A percentile compares a stretch with the other conserved stretches of the same genome.
Conservation (phyloP, 2,797 vertebrate species). For the Coregonus sp. region DNA sequence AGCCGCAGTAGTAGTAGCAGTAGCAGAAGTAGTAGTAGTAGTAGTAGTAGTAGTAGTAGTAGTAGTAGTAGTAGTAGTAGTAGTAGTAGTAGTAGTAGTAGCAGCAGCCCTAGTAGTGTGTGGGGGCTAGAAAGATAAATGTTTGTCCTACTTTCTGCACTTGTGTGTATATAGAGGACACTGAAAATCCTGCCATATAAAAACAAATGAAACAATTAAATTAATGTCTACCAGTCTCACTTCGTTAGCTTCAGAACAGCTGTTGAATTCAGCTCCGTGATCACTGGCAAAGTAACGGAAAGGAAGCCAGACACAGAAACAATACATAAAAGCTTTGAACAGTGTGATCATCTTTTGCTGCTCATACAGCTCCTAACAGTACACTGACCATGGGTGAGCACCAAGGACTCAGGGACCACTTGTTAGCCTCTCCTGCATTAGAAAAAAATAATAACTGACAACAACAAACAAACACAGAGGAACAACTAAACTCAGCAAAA, state of each 20-base stretch:
- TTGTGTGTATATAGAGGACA: conserved; percentile 32
- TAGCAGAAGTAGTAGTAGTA: too few relatives aligned
- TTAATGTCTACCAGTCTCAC: conserved; percentile 59
- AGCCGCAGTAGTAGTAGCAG: neutral
- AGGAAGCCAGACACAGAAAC: conserved; percentile 36
- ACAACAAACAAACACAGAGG: neutral
- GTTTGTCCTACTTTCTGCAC: conserved; percentile 8
- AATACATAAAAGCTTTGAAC: conserved; percentile 20
- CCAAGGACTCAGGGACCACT: neutral
- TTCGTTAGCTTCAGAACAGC: conserved; percentile 58
- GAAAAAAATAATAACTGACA: neutral
- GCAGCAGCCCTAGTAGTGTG: neutral
- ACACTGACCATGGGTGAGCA: conserved; percentile 4
- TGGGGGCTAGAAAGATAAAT: neutral
- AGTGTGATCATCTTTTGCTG: neutral
- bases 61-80: neutral
- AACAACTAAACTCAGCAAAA: neutral
- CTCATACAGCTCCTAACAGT: conserved; percentile 25
- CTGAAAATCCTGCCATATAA: conserved; percentile 29
- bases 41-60: too few relatives aligned
- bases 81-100: neutral
- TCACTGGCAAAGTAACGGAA: conserved; percentile 54
- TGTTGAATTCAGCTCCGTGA: conserved; percentile 58
- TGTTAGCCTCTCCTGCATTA: neutral
- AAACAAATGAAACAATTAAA: conserved; percentile 55